Conservation (phyloP, 2,797 vertebrate species). For the Sebastes trivittatus region DNA sequence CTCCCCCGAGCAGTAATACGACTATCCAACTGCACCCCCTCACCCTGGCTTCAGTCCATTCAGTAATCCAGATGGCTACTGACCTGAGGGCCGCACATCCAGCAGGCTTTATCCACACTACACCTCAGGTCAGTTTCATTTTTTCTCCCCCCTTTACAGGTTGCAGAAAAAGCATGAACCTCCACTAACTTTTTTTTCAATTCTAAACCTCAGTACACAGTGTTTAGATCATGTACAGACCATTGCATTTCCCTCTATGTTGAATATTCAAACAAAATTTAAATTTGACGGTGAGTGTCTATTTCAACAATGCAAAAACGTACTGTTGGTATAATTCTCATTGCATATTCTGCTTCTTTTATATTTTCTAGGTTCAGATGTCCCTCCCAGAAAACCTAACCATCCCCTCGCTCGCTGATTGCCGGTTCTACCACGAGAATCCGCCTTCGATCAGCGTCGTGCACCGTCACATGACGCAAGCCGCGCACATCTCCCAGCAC, state of each 20-base stretch:
- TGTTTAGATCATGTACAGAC: not conserved
- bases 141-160: not conserved
- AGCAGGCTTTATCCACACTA: constrained; percentile 61
- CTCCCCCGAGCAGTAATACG: constrained; percentile 53
- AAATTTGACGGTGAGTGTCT: not conserved
- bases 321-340: not conserved
- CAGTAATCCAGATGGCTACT: constrained; percentile 71
- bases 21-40: constrained; percentile 62
- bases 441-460: constrained; percentile 70
- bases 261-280: not conserved
- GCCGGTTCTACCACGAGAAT: constrained; percentile 79
- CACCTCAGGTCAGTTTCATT: constrained; percentile 57
- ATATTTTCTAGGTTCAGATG: constrained; percentile 67
- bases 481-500: constrained; percentile 58
- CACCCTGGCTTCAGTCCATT: constrained; percentile 60
- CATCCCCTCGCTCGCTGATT: constrained; percentile 73
- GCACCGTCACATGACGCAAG: constrained; percentile 71
- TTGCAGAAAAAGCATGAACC: not conserved
- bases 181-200: not conserved
- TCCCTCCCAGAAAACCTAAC: constrained; percentile 66
- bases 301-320: not conserved
- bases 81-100: constrained; percentile 62
- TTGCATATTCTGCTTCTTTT: not conserved
- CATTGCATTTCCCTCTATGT: not conserved
- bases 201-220: not conserved